Base-by-base conservation (phyloP, 2,113 vertebrate species). In the Parus major region DNA sequence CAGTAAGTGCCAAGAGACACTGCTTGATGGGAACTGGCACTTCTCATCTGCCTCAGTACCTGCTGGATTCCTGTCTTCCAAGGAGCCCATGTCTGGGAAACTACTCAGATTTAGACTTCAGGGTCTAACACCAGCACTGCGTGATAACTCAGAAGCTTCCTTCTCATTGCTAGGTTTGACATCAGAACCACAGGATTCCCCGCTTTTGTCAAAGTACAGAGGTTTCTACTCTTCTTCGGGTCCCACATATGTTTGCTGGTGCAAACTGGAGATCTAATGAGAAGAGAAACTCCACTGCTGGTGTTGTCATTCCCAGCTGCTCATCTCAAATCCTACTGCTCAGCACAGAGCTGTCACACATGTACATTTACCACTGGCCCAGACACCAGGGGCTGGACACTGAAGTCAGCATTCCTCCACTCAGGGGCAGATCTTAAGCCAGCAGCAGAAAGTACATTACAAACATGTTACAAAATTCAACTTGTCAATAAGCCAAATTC, bases 311-410 rank as follows among this genome's bases (percentile, higher is more conserved):
- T 88, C n/a, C 57, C 47, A 86, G 35, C 13, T 65, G 65, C 83
- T 52, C 20, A 78, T 82, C 57, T 68, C 49, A 76, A 53, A 53
- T 14, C 39, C 69, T 10, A 0, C 47, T 27, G 8, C 1, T 35
- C 33, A 42, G 46, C 39, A 50, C 0, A 0, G 55, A 78, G 86
- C 60, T 56, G 47, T 56, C 4, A 3, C 17, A n/a, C 2, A 2
- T 2, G 0, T 1, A 0, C 16, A 0, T n/a, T 61, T 42, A 19
- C 39, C 1, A 0, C 28, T 55, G 64, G 42, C 35, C 33, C 36
- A 15, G n/a, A 44, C 78, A 60, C 29, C 15, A 23, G 31, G 36
- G 36, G 36, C 28, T n/a, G 57, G 44, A 57, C 44, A 24, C 36
- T 2, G 15, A 52, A 70, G 39, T 31, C 85, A 79, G 33, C 16